Base-by-base conservation (phyloP, 1,140 invertebrate species). In the Coboldia fuscipes region DNA sequence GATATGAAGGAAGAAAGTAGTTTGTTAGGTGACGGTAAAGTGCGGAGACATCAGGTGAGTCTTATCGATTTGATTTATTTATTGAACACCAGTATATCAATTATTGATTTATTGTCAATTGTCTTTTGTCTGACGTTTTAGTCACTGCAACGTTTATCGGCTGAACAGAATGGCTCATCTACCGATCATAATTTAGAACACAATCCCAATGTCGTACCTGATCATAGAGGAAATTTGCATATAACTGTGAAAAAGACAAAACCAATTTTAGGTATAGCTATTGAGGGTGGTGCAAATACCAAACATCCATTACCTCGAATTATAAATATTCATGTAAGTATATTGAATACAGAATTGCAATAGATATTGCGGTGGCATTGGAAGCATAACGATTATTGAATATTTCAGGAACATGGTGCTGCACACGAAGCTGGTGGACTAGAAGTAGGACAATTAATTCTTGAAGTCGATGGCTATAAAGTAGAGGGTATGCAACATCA, bases 261-360 rank as follows among this genome's bases (percentile, higher is more conserved):
- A 61, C 81, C 86, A 27, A 84, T 88, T 46, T 68, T 96, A 41
- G 90, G 90, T 38, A 88, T 97, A 44, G 89, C 88, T 32, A 94
- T 97, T 45, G 89, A 94, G 64, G 92, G 92, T 37, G 92, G 92
- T 32, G 77, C 80, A 40, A 90, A 96, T 57, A 93, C 88, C 29
- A 79, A 81, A 50, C 88, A 94, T 60, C 80, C 83, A 30, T 64
- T 93, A 41, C 89, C 89, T 19, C 71, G 85, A 50, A 92, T 97
- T 48, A 92, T 94, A 45, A 90, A 90, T 58, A 92, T 97, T 51
- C 86, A 93, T 61, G 88, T 93, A 61, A 71, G 72, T 56, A 45
- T 10, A 22, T 10, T 34, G 16, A 17, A 20, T 20, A 22, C 15
- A 22, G 5, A 23, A 23, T 7, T 23, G 22, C 22, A 23, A 23